Conservation (phyloP, 2,797 vertebrate species). For the Sebastes vulpes region DNA sequence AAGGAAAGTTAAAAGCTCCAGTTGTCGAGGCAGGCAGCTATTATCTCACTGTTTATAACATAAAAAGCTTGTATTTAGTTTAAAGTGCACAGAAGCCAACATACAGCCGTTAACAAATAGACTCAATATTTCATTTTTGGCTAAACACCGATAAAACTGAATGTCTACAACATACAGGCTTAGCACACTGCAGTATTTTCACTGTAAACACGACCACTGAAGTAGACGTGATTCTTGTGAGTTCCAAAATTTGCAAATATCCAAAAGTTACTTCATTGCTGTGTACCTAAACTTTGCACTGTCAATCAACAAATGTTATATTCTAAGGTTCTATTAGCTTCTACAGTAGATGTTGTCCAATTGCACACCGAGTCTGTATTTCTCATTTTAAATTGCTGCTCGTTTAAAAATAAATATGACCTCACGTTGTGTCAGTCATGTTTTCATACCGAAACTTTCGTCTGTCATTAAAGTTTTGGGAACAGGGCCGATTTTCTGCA, state of each 20-base stretch:
- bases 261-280: neutral
- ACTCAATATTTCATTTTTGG: neutral
- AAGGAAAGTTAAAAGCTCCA: constrained; percentile 45
- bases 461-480: neutral
- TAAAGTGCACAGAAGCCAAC: constrained; percentile 1
- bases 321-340: neutral
- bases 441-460: neutral
- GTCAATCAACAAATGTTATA: neutral
- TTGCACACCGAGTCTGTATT: neutral
- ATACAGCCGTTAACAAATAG: neutral
- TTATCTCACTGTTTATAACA: constrained; percentile 34
- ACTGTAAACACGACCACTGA: neutral
- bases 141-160: constrained; percentile 1
- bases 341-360: neutral
- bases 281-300: neutral
- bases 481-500: neutral
- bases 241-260: neutral
- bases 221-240: neutral
- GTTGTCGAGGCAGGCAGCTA: constrained; percentile 33
- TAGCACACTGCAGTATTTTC: neutral
- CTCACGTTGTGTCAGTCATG: neutral
- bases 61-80: constrained; percentile 25
- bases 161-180: neutral
- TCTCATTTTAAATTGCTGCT: neutral
- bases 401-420: neutral